phyloP scores from a whole-genome alignment of 2,113 vertebrate genomes.

The Phyllostomus hastatus region DNA sequence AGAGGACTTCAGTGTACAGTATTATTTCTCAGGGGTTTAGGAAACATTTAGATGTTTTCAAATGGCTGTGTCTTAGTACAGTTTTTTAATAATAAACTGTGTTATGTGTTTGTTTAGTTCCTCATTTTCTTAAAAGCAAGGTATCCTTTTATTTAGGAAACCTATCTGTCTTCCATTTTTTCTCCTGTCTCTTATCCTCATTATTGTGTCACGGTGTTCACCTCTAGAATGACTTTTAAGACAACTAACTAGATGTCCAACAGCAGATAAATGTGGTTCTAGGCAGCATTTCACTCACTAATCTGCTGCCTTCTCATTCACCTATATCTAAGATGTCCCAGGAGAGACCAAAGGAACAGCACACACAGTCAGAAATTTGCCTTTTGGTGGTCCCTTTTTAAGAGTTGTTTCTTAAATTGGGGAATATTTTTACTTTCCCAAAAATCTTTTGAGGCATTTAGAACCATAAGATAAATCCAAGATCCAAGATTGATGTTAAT shows the following conservation, averaged over 20 bases:
- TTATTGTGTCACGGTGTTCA: slow-evolving; percentile 31
- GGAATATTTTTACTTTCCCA: background rate
- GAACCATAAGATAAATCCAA: background rate
- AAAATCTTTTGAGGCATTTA: slow-evolving; percentile 21
- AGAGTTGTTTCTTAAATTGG: slow-evolving; percentile 9
- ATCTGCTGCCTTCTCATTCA: background rate
- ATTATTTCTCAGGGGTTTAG: slow-evolving; percentile 1
- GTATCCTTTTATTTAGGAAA: background rate
- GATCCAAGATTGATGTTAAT: slow-evolving; percentile 8
- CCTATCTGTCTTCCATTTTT: background rate
- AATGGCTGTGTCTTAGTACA: background rate
- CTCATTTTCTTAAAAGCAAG: background rate
- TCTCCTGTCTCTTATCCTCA: background rate
- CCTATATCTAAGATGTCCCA: background rate
- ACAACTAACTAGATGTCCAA: background rate
- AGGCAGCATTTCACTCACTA: background rate
- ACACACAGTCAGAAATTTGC: background rate
- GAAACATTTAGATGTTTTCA: slow-evolving; percentile 8
- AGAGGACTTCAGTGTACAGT: background rate
- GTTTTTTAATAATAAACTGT: background rate
- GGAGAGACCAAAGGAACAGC: background rate
- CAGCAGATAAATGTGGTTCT: background rate
- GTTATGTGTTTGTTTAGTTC: background rate
- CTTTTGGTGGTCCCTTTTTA: background rate
- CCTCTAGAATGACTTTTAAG: slow-evolving; percentile 20